Evolutionary conservation across 2,113 vertebrate genomes (phyloP), one percentile per base, ranked within the genome.

Genomic region (Oreocharis arfaki): DNA sequence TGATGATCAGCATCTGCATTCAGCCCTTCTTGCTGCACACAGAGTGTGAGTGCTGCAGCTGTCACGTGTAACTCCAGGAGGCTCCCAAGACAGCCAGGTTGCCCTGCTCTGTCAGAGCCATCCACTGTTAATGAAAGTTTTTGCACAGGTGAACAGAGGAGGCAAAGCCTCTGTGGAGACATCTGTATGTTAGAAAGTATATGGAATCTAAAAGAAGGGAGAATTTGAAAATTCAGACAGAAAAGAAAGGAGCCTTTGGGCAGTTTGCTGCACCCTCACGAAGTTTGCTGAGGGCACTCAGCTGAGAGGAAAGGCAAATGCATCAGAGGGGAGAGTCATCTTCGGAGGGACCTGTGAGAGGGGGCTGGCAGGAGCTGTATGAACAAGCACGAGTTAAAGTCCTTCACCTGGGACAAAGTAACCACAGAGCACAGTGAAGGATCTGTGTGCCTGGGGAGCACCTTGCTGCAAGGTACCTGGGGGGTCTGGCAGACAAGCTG

Each of bases 91-190:
- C 22, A 67, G 16, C 5, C 42, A 41, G 37, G 15, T 15, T 55
- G 13, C 11, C 20, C 33, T 5, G 0, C 16, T 49, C 71, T 60
- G 37, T 7, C 42, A 6, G 0, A 22, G 39, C 23, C 11, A 4
- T 17, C 11, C 13, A 28, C 28, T 32, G 35, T 3, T 67, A 49
- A 6, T 35, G 37, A 35, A 46, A 52, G 27, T 1, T 67, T 67
- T 67, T 80, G 28, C 52, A 41, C 26, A 33, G 21, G 17, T 46
- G 27, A 86, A 23, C 16, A 75, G 37, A 46, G 63, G 22, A 77
- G 7, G 11, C 27, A 83, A 85, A 70, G 19, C 8, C 19, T 35
- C 76, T 13, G 13, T 41, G 24, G 67, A 70, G 26, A 52, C 13
- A 32, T 61, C 30, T 35, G 2, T 47, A 6, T 39, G 22, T 57